phyloP scores from a whole-genome alignment of 2,888 invertebrate genomes.

The Amblyteles armatorius region DNA sequence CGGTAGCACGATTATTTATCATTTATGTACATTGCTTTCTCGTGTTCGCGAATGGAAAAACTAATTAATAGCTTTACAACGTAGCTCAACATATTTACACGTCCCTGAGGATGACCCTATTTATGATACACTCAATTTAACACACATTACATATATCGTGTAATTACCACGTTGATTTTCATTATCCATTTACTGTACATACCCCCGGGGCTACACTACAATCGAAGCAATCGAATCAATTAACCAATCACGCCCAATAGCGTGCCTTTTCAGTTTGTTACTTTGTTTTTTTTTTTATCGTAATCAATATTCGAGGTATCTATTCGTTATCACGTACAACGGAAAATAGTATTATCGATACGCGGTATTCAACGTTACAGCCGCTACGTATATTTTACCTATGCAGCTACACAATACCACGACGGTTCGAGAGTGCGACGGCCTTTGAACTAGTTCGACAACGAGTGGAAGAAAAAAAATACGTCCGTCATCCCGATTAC shows the following conservation, averaged over 20 bases:
- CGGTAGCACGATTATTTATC: conserved; percentile 76
- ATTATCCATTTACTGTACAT: conserved; percentile 72
- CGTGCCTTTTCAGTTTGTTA: not conserved
- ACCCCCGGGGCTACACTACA: conserved; percentile 50
- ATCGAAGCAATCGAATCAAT: conserved; percentile 71
- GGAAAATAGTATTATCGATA: conserved; percentile 38
- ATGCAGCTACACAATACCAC: conserved; percentile 45
- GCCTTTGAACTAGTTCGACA: not conserved
- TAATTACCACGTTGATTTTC: conserved; percentile 24
- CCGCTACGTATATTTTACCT: conserved; percentile 15
- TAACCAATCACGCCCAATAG: conserved; percentile 36
- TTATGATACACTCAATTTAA: conserved; percentile 72
- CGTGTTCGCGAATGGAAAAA: conserved; percentile 78
- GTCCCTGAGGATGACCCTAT: conserved; percentile 80
- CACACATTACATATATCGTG: conserved; percentile 45
- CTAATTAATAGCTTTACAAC: conserved; percentile 75
- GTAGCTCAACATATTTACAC: conserved; percentile 78
- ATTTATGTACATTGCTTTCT: conserved; percentile 77
- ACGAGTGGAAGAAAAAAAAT: not conserved
- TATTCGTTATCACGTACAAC: conserved; percentile 30
- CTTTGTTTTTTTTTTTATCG: conserved; percentile 26
- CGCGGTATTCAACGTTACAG: conserved; percentile 42
- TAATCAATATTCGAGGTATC: conserved; percentile 41
- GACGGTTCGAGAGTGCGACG: not conserved
- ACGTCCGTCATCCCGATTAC: not conserved